Evolutionary conservation across 2,797 vertebrate species (phyloP).

Genomic region (Allobates femoralis): DNA sequence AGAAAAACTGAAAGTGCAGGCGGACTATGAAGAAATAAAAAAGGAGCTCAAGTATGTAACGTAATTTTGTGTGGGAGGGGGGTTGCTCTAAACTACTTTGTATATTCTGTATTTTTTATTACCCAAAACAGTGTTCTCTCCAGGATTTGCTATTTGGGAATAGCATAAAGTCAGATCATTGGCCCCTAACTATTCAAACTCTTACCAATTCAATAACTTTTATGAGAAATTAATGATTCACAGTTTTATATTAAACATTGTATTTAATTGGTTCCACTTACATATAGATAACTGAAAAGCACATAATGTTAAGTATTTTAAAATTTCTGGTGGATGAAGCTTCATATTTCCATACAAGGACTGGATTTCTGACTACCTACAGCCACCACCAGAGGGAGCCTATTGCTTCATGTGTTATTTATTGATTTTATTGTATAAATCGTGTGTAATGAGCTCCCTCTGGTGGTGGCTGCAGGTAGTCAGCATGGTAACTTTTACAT

Average conservation of each 20-base stretch:
- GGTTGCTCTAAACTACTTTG: neutral
- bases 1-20: slow-evolving; percentile 94
- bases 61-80: neutral
- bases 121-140: neutral
- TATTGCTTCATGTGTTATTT: neutral
- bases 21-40: slow-evolving; percentile 98
- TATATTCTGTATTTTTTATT: neutral
- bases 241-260: no score
- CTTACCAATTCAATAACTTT: neutral
- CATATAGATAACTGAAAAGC: no score
- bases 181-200: neutral
- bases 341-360: no score
- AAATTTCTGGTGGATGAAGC: no score
- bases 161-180: neutral
- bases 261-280: no score
- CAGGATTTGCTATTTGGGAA: neutral
- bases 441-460: neutral
- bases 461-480: neutral
- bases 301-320: no score
- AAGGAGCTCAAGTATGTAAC: slow-evolving; percentile 93
- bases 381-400: neutral
- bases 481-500: neutral
- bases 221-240: no score
- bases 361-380: no score
- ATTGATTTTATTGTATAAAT: neutral